phyloP scores from a whole-genome alignment of 2,113 vertebrate species.

The Sylvia atricapilla region DNA sequence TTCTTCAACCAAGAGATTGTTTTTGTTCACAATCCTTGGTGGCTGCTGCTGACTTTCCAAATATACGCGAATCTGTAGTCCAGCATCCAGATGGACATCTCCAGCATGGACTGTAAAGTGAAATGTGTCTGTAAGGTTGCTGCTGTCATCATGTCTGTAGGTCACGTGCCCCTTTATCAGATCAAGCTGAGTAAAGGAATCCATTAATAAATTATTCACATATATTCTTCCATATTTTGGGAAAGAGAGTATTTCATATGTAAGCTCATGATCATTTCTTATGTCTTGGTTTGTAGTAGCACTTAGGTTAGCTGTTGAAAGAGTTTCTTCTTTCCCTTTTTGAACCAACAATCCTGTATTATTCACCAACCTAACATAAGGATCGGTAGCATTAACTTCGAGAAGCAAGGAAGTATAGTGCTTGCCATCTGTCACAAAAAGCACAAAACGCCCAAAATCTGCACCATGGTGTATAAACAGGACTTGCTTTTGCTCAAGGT shows the following conservation, averaged over 20 bases:
- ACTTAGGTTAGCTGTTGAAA: constrained; percentile 80
- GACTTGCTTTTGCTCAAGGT: constrained; percentile 79
- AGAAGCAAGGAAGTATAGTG: constrained; percentile 82
- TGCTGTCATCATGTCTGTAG: constrained; percentile 80
- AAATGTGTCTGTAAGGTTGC: constrained; percentile 78
- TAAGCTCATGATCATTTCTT: constrained; percentile 75
- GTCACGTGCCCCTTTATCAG: constrained; percentile 74
- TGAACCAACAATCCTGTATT: constrained; percentile 85
- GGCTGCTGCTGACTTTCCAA: constrained; percentile 81
- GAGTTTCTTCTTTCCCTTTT: constrained; percentile 73
- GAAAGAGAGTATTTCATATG: constrained; percentile 65
- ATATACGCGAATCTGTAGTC: constrained; percentile 75
- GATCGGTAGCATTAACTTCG: constrained; percentile 82
- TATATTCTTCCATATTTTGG: constrained; percentile 80
- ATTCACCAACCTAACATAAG: constrained; percentile 77
- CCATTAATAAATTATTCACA: constrained; percentile 40
- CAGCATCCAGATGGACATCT: constrained; percentile 59
- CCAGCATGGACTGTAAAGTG: constrained; percentile 77
- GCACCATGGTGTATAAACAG: constrained; percentile 82
- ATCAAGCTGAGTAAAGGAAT: constrained; percentile 80
- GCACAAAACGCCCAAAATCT: constrained; percentile 81
- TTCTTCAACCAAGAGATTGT: constrained; percentile 84
- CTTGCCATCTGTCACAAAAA: constrained; percentile 89
- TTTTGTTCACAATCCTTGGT: constrained; percentile 72
- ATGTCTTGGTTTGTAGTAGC: constrained; percentile 85